Conservation (phyloP, 1,140 invertebrate species). For the Geopemphigus sp. region DNA sequence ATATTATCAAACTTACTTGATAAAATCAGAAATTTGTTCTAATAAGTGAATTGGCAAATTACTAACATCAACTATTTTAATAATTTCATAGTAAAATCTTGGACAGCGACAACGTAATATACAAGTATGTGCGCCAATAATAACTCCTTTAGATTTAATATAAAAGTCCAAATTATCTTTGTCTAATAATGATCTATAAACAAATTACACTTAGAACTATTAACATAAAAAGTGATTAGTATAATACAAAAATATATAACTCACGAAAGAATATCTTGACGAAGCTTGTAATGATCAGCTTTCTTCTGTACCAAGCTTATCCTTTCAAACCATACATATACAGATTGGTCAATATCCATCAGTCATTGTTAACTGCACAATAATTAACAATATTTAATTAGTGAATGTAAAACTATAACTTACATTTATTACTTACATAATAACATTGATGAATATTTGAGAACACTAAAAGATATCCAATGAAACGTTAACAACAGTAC, state of each 20-base stretch:
- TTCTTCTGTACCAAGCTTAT: constrained; percentile 43
- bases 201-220: background rate
- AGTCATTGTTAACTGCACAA: constrained; percentile 27
- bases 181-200: constrained; percentile 20
- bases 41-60: constrained; percentile 31
- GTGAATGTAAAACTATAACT: background rate
- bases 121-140: constrained; percentile 15
- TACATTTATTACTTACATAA: constrained; percentile 1
- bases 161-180: constrained; percentile 21
- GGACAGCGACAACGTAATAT: constrained; percentile 44
- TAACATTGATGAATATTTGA: background rate
- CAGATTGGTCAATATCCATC: constrained; percentile 42
- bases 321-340: constrained; percentile 40
- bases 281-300: constrained; percentile 35
- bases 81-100: constrained; percentile 26
- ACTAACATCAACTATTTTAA: constrained; percentile 31
- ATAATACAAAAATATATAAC: background rate
- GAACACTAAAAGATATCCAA: background rate
- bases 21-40: constrained; percentile 28
- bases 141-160: constrained; percentile 39
- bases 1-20: constrained; percentile 31
- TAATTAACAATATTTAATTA: background rate
- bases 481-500: background rate
- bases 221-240: background rate
- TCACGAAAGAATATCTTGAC: constrained; percentile 43